Conservation (phyloP, 2,797 vertebrate genomes). For the Brachymystax lenok region DNA sequence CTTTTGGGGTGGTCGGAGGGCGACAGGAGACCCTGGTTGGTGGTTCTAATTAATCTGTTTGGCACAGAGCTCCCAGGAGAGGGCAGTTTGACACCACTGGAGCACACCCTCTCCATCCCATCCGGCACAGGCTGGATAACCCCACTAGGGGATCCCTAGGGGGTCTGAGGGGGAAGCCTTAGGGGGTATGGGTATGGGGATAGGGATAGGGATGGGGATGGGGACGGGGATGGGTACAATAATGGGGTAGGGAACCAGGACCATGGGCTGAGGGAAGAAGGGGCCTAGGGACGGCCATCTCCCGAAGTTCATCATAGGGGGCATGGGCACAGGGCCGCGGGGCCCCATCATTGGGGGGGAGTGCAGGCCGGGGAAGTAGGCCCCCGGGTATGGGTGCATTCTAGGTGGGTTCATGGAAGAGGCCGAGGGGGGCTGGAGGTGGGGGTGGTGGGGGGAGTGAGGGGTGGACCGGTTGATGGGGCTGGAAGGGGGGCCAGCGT, state of each 20-base stretch:
- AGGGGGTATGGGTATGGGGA: conserved; percentile 88
- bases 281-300: conserved; percentile 89
- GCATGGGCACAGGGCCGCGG: conserved; percentile 90
- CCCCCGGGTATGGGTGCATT: conserved; percentile 85
- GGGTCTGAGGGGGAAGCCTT: conserved; percentile 81
- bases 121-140: conserved; percentile 82
- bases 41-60: conserved; percentile 41
- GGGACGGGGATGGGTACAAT: conserved; percentile 88
- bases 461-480: conserved; percentile 86
- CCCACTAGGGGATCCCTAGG: conserved; percentile 84
- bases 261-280: conserved; percentile 90
- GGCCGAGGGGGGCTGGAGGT: conserved; percentile 58
- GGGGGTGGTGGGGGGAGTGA: conserved; percentile 66
- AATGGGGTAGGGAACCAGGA: conserved; percentile 95
- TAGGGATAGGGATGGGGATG: conserved; percentile 92
- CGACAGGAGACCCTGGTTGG: conserved; percentile 46
- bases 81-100: conserved; percentile 40
- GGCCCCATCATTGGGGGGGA: conserved; percentile 89
- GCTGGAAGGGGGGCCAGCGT: conserved; percentile 84
- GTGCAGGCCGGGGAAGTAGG: conserved; percentile 86
- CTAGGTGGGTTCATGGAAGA: conserved; percentile 79
- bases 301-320: conserved; percentile 88
- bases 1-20: conserved; percentile 52
- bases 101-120: conserved; percentile 57
- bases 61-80: conserved; percentile 54